Conservation (phyloP, 2,113 vertebrate genomes). For the Nycticryphes semicollaris region DNA sequence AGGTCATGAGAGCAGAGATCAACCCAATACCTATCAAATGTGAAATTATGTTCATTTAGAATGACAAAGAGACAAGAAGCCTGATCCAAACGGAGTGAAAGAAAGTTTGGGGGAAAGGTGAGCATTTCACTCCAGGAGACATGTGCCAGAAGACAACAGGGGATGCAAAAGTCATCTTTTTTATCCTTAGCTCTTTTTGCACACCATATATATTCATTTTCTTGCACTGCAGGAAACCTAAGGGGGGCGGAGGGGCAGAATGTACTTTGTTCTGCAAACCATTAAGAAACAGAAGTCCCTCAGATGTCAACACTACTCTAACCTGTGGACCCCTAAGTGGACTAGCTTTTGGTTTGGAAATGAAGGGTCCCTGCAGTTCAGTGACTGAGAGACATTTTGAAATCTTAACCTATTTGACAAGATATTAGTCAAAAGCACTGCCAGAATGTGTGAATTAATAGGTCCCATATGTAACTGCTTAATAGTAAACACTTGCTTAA, state of each 20-base stretch:
- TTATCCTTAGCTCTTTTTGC: not conserved
- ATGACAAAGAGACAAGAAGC: not conserved
- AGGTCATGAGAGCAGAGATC: not conserved
- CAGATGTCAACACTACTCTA: not conserved
- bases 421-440: conserved; percentile 65
- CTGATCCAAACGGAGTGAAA: not conserved
- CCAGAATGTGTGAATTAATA: conserved; percentile 68
- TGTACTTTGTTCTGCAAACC: not conserved
- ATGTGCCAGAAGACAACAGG: not conserved
- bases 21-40: not conserved
- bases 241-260: not conserved
- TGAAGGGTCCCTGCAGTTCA: conserved; percentile 18
- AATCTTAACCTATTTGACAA: conserved; percentile 64
- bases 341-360: not conserved
- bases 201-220: not conserved
- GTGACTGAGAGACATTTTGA: conserved; percentile 39
- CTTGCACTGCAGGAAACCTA: not conserved
- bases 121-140: not conserved
- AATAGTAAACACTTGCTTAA: conserved; percentile 73
- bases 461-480: conserved; percentile 72
- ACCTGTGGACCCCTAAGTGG: not conserved
- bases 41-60: not conserved
- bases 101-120: not conserved
- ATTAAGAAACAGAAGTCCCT: not conserved
- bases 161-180: not conserved